Evolutionary conservation across 2,113 vertebrate genomes (phyloP).

Genomic region (Turnix velox): DNA sequence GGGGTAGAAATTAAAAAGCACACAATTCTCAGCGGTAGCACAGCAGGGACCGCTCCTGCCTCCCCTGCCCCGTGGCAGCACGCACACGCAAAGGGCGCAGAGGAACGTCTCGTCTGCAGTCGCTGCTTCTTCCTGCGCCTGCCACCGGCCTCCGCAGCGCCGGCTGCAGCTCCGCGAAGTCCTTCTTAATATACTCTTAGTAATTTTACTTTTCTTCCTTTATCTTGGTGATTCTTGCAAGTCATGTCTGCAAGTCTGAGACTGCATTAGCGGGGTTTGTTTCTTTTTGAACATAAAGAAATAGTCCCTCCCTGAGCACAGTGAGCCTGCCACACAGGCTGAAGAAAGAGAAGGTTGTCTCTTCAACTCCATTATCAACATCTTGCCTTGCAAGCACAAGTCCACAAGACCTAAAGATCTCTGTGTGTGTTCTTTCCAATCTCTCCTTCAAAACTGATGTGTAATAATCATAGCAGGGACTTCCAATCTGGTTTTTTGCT

Average conservation of each 20-base stretch:
- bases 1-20: not conserved
- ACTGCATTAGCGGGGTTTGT: not conserved
- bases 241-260: not conserved
- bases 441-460: not conserved
- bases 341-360: not conserved
- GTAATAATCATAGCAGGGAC: not conserved
- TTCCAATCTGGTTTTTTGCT: fast-evolving
- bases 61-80: not conserved
- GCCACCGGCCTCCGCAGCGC: not conserved
- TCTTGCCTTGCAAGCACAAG: not conserved
- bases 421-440: not conserved
- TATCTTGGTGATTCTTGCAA: not conserved
- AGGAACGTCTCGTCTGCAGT: not conserved
- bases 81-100: not conserved
- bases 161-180: not conserved
- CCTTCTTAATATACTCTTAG: not conserved
- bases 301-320: not conserved
- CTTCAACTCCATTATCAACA: not conserved
- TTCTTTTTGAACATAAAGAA: not conserved
- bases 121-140: not conserved
- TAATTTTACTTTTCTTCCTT: not conserved
- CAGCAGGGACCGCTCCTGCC: not conserved
- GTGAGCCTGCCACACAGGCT: fast-evolving
- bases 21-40: not conserved
- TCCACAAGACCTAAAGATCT: not conserved